phyloP scores from a whole-genome alignment of 2,888 invertebrate species.

The Cenopis cana region DNA sequence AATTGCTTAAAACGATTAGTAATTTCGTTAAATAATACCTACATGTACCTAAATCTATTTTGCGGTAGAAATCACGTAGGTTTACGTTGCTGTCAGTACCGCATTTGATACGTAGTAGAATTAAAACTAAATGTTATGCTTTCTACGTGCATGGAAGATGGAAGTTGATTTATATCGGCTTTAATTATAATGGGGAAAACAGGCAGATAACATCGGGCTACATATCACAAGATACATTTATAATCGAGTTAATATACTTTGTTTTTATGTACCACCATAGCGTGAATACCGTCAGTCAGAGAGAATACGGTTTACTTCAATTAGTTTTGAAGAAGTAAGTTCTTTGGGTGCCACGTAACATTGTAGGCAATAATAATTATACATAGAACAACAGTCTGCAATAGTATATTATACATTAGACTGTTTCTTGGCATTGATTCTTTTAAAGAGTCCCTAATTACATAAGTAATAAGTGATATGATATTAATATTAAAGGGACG shows the following conservation, averaged over 20 bases:
- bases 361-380: no score
- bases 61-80: neutral
- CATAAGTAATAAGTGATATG: no score
- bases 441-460: no score
- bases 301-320: no score
- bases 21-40: neutral
- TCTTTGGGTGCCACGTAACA: no score
- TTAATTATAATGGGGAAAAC: slow-evolving; percentile 41
- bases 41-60: neutral
- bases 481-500: no score
- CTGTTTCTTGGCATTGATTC: no score
- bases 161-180: slow-evolving; percentile 35
- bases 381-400: no score
- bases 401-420: no score
- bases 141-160: slow-evolving; percentile 57
- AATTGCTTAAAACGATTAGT: neutral
- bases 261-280: slow-evolving; percentile 1
- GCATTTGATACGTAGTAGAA: slow-evolving; percentile 57
- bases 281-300: no score
- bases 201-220: slow-evolving; percentile 21
- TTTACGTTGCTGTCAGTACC: slow-evolving; percentile 43
- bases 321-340: no score
- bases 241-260: slow-evolving; percentile 11
- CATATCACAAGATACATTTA: slow-evolving; percentile 32
- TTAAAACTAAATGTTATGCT: slow-evolving; percentile 68